Base-by-base conservation (phyloP, 2,113 vertebrate species). In the Rattus rattus region DNA sequence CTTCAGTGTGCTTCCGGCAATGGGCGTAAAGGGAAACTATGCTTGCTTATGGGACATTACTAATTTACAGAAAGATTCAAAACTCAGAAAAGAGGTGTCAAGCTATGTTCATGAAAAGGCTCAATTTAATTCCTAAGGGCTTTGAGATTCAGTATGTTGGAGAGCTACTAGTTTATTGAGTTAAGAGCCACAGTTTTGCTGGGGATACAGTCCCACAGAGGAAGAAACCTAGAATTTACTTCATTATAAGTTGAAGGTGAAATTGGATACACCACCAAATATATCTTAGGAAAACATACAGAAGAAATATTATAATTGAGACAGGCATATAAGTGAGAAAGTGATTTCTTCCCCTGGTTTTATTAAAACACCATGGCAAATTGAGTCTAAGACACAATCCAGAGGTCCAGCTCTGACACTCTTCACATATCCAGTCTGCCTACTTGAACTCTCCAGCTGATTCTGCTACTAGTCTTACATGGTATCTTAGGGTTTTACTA, bases 11-110 rank as follows among this genome's bases (percentile, higher is more conserved):
- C 49, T 90, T 76, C 56, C 20, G 65, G 7, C 9, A 70, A 1
- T 84, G 59, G n/a, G 54, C 11, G 3, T 67, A 6, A 33, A 26
- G 36, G 70, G 49, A 95, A 95, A 79, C 14, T 69, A n/a, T 85
- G 80, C 8, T 49, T 69, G 3, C 88, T 16, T 22, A 12, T 28
- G 9, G 28, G 36, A 88, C 30, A 39, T 3, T 33, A 2, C 22
- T 95, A 92, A 96, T 94, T 94, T 94, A 92, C 39, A 26, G 54
- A 87, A 95, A 75, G 89, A 17, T 93, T 89, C 61, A 89, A 80
- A 54, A 10, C n/a, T 49, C 52, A 85, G 75, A 61, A 95, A 92
- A 70, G 16, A 72, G 59, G 75, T 72, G 36, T 33, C 10, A 47
- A 26, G 7, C 26, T 88, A 0, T 81, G 4, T 26, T 87, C 77